Percentiles rank a stretch among this genome's conserved stretches.
phyloP scores from a whole-genome alignment of 1,140 invertebrate genomes.

The Maniola jurtina region DNA sequence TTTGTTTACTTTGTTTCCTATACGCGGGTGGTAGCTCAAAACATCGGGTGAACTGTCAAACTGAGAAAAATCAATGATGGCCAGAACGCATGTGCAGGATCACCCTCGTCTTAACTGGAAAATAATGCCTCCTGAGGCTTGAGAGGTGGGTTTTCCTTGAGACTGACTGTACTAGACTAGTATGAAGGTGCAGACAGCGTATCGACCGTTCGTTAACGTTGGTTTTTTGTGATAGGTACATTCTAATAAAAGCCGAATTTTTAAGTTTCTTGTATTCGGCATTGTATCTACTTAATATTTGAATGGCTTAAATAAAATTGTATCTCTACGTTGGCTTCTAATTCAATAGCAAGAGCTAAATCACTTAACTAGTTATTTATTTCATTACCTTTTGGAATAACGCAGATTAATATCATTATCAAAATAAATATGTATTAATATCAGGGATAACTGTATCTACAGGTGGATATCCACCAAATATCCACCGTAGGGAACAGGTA shows the following conservation, averaged over 20 bases:
- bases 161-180: constrained; percentile 26
- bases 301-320: background rate
- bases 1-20: constrained; percentile 68
- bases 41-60: constrained; percentile 75
- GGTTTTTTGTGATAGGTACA: constrained; percentile 29
- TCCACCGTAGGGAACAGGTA: too few species aligned
- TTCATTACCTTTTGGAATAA: too few species aligned
- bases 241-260: constrained; percentile 28
- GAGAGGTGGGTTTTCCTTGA: constrained; percentile 30
- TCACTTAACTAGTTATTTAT: too few species aligned
- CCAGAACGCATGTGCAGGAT: constrained; percentile 62
- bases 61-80: constrained; percentile 72
- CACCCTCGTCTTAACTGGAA: constrained; percentile 37
- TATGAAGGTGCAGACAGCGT: constrained; percentile 31
- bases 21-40: constrained; percentile 63
- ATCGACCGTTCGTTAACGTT: constrained; percentile 25
- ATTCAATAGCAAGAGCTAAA: background rate
- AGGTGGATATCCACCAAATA: too few species aligned
- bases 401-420: too few species aligned
- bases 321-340: background rate
- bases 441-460: too few species aligned
- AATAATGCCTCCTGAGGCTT: constrained; percentile 23
- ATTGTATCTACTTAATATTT: constrained; percentile 2
- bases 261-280: constrained; percentile 19
- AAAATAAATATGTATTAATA: too few species aligned